Conservation (phyloP, 2,797 vertebrate species). For the Acridotheres tristis region DNA sequence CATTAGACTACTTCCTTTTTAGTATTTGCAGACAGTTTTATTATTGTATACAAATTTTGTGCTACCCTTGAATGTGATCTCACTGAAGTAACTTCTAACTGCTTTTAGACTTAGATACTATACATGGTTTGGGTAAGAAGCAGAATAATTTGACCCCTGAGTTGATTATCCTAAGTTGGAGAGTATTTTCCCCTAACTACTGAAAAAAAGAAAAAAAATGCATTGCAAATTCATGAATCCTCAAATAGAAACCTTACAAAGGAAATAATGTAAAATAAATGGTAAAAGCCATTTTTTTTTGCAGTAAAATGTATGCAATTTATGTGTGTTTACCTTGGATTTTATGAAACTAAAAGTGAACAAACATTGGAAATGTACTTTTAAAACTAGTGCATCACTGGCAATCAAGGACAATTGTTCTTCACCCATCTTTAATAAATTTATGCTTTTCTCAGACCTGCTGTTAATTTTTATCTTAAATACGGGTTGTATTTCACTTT, state of each 20-base stretch:
- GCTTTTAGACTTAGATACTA: neutral
- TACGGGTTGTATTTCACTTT: neutral
- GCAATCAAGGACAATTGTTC: neutral
- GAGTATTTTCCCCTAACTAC: neutral
- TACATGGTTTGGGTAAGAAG: neutral
- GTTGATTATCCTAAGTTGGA: neutral
- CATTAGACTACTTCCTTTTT: neutral
- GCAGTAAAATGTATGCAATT: neutral
- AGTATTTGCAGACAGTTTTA: neutral
- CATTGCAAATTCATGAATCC: neutral
- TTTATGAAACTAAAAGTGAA: neutral
- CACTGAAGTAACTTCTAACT: neutral
- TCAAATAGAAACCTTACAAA: neutral
- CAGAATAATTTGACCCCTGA: neutral
- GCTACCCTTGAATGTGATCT: neutral
- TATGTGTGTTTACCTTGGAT: neutral
- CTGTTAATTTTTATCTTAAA: neutral
- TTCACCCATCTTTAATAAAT: conserved; percentile 14
- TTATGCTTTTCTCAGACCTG: neutral
- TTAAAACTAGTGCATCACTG: neutral
- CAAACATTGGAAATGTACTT: neutral
- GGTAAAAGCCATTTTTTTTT: conserved; percentile 1
- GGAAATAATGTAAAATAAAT: neutral
- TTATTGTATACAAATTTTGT: neutral
- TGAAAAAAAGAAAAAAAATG: neutral